These are phyloP conservation scores for Oligia strigilis DNA, from an alignment of 2,888 invertebrate genomes.

Conservation along the genomic window DNA sequence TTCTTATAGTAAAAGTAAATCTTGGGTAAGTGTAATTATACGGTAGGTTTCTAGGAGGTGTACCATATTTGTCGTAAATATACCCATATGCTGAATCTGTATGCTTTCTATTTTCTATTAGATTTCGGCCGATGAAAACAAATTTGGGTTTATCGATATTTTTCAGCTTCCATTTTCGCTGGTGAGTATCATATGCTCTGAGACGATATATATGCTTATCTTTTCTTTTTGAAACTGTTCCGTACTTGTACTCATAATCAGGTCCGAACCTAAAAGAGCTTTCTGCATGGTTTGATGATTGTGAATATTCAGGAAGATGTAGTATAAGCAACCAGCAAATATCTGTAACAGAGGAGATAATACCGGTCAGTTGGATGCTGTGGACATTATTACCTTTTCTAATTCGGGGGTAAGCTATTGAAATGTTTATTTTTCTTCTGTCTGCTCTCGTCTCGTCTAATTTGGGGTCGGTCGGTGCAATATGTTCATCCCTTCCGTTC, in stretches of 20 bases:
- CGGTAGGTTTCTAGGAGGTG: not conserved
- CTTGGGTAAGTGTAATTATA: accelerated
- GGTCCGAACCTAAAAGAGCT: not conserved
- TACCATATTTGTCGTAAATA: no score
- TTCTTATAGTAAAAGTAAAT: not conserved
- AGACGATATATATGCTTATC: not conserved
- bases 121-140: not conserved
- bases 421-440: not conserved
- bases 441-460: not conserved
- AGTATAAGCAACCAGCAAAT: conserved; percentile 20
- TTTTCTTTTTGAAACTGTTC: not conserved
- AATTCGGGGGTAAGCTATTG: not conserved
- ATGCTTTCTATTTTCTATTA: not conserved
- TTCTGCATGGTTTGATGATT: conserved; percentile 2
- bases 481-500: not conserved
- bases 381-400: not conserved
- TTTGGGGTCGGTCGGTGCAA: not conserved
- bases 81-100: not conserved
- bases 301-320: not conserved
- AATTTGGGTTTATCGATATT: not conserved
- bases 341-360: conserved; percentile 22
- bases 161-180: not conserved
- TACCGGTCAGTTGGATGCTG: not conserved
- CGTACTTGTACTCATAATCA: conserved; percentile 10
- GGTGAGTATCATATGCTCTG: not conserved